Evolutionary conservation across 2,797 vertebrate species (phyloP).

Genomic region (Chrysolophus pictus): DNA sequence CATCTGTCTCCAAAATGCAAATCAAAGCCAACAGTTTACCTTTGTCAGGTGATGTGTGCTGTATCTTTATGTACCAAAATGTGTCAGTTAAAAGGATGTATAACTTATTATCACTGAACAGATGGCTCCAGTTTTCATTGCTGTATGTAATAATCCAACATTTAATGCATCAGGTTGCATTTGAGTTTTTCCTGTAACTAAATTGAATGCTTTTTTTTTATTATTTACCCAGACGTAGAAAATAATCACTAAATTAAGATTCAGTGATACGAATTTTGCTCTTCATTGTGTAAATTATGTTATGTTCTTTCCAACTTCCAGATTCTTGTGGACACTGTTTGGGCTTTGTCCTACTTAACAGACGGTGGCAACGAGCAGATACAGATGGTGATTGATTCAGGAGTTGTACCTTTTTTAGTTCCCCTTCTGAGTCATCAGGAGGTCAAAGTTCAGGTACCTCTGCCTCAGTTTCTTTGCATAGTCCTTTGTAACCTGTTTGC

Average conservation of each 20-base stretch:
- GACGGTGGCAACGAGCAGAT: conserved; percentile 99
- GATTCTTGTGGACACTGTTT: conserved; percentile 99
- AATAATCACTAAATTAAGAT: not conserved
- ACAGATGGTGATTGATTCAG: conserved; percentile 99
- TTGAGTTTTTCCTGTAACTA: not conserved
- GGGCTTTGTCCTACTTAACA: conserved; percentile 98
- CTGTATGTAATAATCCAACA: not conserved
- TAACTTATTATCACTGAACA: not conserved
- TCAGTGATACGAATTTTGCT: not conserved
- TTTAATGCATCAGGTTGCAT: not conserved
- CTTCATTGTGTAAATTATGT: not conserved
- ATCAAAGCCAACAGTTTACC: not conserved
- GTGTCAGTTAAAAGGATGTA: not conserved
- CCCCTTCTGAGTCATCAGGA: conserved; percentile 98
- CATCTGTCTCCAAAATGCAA: not conserved
- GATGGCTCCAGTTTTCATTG: not conserved
- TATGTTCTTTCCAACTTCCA: conserved; percentile 68
- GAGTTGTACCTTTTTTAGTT: conserved; percentile 96
- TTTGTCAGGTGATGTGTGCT: not conserved
- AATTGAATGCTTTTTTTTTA: not conserved
- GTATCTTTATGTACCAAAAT: not conserved
- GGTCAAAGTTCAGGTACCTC: conserved; percentile 98
- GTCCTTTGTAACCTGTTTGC: not conserved
- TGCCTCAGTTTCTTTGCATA: conserved; percentile 8
- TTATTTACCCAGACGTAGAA: not conserved